Evolutionary conservation across 2,113 vertebrate genomes (phyloP).

Genomic region (Corythornis madagascariensis): DNA sequence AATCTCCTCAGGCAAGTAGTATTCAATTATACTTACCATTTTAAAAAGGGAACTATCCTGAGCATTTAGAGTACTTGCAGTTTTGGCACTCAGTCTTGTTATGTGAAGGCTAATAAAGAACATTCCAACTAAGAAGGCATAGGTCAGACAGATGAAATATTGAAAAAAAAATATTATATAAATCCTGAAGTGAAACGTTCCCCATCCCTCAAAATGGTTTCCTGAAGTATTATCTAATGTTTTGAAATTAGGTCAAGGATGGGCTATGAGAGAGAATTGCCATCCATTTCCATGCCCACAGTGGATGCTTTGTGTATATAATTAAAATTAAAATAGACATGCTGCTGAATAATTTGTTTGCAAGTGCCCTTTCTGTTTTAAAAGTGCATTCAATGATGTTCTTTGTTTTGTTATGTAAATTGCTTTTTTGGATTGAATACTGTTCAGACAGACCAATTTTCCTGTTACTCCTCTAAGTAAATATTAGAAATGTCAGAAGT

Average conservation of each 20-base stretch:
- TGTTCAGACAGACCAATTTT: neutral
- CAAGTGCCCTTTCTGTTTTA: neutral
- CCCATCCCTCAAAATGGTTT: constrained; percentile 4
- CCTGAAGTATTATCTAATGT: constrained; percentile 22
- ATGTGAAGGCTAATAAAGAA: constrained; percentile 24
- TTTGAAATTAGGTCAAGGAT: constrained; percentile 33
- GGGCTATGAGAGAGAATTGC: neutral
- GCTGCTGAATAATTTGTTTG: neutral
- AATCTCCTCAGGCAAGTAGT: constrained; percentile 22
- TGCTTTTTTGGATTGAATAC: neutral
- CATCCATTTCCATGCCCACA: neutral
- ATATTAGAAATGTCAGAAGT: neutral
- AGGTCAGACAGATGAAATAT: constrained; percentile 41
- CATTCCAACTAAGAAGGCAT: constrained; percentile 1
- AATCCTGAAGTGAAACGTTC: constrained; percentile 12
- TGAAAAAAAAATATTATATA: constrained; percentile 4
- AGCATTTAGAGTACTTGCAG: constrained; percentile 10
- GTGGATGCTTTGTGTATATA: neutral
- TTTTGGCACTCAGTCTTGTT: neutral
- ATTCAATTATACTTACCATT: constrained; percentile 50
- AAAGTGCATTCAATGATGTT: neutral
- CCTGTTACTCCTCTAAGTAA: neutral
- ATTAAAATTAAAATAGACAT: constrained; percentile 6
- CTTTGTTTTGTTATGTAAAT: constrained; percentile 38
- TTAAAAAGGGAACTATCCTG: constrained; percentile 23